Evolutionary conservation across 2,797 vertebrate species (phyloP), one percentile per base, ranked within the genome.

Genomic region (Poeciliopsis gracilis): DNA sequence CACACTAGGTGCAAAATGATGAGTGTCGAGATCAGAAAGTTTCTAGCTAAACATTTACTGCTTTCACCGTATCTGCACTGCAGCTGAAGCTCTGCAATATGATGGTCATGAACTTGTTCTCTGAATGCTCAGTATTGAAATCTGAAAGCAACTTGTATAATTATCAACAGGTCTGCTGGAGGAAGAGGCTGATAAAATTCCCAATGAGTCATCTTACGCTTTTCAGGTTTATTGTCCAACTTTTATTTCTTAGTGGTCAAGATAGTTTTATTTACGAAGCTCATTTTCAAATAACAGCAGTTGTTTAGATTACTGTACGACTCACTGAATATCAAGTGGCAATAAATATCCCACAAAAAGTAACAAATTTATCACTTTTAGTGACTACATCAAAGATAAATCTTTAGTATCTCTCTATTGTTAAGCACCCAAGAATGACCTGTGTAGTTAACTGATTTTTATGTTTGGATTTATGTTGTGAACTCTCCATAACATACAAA

Each of bases 131-230:
- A 78, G 28, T 47, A 70, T 11, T 77, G 15, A 78, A 82, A 57
- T 38, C 43, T 77, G 71, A 73, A 45, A 84, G 86, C 82, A 81
- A 76, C 61, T 55, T 73, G 83, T 86, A 55, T 63, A 30, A 67
- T 78, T 23, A 73, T n/a, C 33, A 51, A 15, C 11, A 25, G 72
- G 36, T n/a, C 18, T 45, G 13, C 16, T 49, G 46, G 61, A 16
- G 15, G 13, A 38, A 38, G 30, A 49, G 23, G 41, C 12, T 70
- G 13, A 4, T 7, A 28, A 57, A 16, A 38, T 13, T 36, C 18
- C 36, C 25, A 25, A 2, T 74, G 13, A 57, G 36, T 57, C 28
- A 30, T 46, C 1, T 38, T 25, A 18, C 13, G 20, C 59, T 78
- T 20, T 46, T 53, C 15, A 18, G 13, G 33, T 73, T 72, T 55